Conservation (phyloP, 1,140 invertebrate species). For the Episyrphus balteatus region DNA sequence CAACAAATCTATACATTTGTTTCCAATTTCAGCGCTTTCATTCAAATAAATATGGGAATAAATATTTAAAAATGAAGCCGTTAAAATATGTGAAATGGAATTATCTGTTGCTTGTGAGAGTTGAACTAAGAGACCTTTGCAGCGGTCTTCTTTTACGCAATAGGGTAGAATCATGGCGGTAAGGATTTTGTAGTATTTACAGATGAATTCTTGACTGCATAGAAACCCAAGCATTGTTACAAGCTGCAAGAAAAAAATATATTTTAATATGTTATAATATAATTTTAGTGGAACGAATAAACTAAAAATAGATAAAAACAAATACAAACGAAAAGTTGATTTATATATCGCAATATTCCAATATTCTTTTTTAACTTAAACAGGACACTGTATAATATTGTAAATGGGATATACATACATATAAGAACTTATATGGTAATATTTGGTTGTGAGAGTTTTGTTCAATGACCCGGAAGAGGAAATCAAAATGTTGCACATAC, state of each 20-base stretch:
- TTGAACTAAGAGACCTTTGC: conserved; percentile 21
- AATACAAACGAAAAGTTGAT: background rate
- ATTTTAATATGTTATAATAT: background rate
- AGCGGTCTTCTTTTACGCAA: conserved; percentile 36
- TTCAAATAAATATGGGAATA: conserved; percentile 53
- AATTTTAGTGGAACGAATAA: background rate
- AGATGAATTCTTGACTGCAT: conserved; percentile 29
- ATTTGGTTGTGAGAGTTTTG: too few species aligned
- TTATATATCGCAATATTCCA: too few species aligned
- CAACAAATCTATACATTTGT: conserved; percentile 47
- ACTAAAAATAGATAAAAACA: background rate
- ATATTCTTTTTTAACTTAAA: too few species aligned
- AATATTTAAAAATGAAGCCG: conserved; percentile 49
- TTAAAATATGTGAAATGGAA: conserved; percentile 45
- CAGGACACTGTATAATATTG: too few species aligned
- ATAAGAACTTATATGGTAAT: too few species aligned
- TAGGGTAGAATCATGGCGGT: conserved; percentile 38
- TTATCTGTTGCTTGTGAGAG: conserved; percentile 38
- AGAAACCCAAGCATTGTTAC: conserved; percentile 29
- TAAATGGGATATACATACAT: too few species aligned
- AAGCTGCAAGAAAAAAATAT: conserved; percentile 11
- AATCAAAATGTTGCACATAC: too few species aligned
- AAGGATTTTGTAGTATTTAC: conserved; percentile 27
- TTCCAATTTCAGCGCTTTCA: conserved; percentile 42
- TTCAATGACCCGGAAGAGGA: too few species aligned